phyloP scores from a whole-genome alignment of 2,888 invertebrate genomes.

The Gymnocheta viridis region DNA sequence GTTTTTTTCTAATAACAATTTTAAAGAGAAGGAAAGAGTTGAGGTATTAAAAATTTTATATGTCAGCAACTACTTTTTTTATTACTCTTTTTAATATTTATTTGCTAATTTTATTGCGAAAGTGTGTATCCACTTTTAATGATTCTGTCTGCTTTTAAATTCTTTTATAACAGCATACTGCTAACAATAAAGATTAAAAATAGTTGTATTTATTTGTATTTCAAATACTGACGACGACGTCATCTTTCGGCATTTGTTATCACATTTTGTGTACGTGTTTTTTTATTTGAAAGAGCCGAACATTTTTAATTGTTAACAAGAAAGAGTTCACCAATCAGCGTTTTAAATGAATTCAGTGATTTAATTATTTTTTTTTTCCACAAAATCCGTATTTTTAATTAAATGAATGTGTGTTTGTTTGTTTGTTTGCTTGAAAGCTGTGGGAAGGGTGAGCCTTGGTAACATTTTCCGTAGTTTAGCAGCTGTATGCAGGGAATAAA shows the following conservation, averaged over 20 bases:
- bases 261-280: background rate
- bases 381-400: background rate
- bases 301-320: background rate
- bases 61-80: background rate
- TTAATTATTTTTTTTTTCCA: background rate
- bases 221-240: background rate
- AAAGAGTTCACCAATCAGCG: background rate
- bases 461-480: background rate
- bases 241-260: background rate
- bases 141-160: background rate
- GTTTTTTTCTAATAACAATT: too few species aligned
- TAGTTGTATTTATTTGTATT: background rate
- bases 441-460: background rate
- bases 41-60: background rate
- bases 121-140: background rate
- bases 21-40: too few species aligned
- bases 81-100: background rate
- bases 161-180: background rate
- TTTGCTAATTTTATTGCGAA: background rate
- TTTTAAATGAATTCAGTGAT: background rate
- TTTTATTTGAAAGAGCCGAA: background rate
- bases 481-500: too few species aligned
- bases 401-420: background rate
- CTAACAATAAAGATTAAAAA: background rate
- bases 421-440: conserved; percentile 2